Evolutionary conservation across 2,113 vertebrate genomes (phyloP).

Genomic region (Chionomys nivalis): DNA sequence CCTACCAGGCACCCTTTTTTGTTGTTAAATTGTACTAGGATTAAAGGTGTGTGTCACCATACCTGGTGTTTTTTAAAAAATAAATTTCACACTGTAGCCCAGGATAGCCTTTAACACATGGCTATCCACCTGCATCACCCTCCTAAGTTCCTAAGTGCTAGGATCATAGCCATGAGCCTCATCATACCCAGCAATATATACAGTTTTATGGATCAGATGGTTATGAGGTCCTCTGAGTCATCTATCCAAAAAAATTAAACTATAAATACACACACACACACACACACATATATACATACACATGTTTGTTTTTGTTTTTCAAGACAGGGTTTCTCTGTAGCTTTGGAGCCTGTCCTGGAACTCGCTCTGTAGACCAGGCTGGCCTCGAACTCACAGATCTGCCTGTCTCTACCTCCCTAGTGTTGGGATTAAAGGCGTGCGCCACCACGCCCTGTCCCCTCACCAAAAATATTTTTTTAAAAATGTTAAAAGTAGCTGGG

Average conservation of each 20-base stretch:
- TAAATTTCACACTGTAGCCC: not conserved
- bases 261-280: too few species aligned
- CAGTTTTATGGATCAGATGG: not conserved
- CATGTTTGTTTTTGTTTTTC: too few species aligned
- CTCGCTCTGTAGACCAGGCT: too few species aligned
- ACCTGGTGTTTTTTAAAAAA: not conserved
- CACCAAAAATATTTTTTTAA: not conserved
- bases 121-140: not conserved
- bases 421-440: too few species aligned
- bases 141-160: not conserved
- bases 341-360: too few species aligned
- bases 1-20: not conserved
- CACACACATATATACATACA: too few species aligned
- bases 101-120: not conserved
- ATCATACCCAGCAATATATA: not conserved
- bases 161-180: not conserved
- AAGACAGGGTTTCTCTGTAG: too few species aligned
- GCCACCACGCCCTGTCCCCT: too few species aligned
- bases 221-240: not conserved
- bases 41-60: not conserved
- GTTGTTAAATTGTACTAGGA: not conserved
- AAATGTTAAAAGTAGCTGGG: not conserved
- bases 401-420: too few species aligned
- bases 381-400: too few species aligned
- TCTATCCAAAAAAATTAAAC: not conserved